Conservation (phyloP, 2,113 vertebrate species). For the Falco punctatus region DNA sequence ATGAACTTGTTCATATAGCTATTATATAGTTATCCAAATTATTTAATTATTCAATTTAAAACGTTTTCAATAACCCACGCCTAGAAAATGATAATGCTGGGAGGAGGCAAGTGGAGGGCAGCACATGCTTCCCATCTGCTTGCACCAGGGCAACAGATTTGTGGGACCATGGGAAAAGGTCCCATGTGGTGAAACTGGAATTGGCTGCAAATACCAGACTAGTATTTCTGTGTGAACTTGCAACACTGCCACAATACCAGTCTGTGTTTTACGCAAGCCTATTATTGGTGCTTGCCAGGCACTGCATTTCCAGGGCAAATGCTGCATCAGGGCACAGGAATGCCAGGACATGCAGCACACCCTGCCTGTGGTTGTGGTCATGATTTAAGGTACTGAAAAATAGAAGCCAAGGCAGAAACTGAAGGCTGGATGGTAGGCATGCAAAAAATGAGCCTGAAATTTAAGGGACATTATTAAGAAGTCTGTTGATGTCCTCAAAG, state of each 20-base stretch:
- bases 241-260: neutral
- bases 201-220: neutral
- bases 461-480: neutral
- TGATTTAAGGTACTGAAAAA: neutral
- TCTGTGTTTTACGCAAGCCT: fast-evolving
- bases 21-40: neutral
- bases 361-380: fast-evolving
- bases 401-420: neutral
- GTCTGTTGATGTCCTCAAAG: neutral
- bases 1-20: neutral
- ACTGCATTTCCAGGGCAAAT: too few species aligned
- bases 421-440: fast-evolving
- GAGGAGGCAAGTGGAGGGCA: neutral
- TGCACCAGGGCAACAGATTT: neutral
- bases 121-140: neutral
- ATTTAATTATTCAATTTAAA: neutral
- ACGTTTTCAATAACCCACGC: neutral
- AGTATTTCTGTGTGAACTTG: neutral
- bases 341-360: neutral
- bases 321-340: fast-evolving
- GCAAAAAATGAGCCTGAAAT: neutral
- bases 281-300: fast-evolving
- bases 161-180: neutral
- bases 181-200: neutral
- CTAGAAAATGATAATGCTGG: neutral